These are phyloP conservation scores for Cettia cetti DNA, from an alignment of 2,113 vertebrate species.

Conservation along the genomic window DNA sequence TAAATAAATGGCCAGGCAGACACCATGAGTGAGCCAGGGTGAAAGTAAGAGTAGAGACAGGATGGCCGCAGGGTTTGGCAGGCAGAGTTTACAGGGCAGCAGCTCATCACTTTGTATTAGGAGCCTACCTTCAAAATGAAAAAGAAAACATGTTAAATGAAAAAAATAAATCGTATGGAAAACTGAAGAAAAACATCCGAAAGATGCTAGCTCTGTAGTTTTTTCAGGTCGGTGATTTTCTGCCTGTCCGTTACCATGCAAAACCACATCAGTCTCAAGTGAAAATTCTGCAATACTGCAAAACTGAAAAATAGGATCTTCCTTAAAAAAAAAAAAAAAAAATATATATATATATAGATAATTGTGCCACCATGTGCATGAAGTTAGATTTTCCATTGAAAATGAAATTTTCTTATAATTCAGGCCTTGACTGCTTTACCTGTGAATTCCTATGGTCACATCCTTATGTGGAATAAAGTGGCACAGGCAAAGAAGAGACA, in stretches of 20 bases:
- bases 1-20: slow-evolving; percentile 49
- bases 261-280: background rate
- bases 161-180: slow-evolving; percentile 57
- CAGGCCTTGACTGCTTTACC: background rate
- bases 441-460: background rate
- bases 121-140: slow-evolving; percentile 16
- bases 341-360: too few relatives aligned
- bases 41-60: slow-evolving; percentile 11
- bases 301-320: background rate
- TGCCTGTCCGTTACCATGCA: background rate
- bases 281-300: background rate
- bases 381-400: background rate
- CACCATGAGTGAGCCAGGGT: background rate
- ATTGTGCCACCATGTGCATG: background rate
- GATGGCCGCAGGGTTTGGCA: slow-evolving; percentile 29
- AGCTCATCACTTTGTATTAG: slow-evolving; percentile 53
- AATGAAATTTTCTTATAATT: background rate
- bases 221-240: slow-evolving; percentile 47
- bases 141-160: slow-evolving; percentile 55
- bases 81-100: slow-evolving; percentile 39
- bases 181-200: slow-evolving; percentile 55
- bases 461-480: background rate
- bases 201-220: slow-evolving; percentile 52
- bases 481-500: background rate
- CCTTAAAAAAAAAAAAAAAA: background rate